phyloP scores from a whole-genome alignment of 2,113 vertebrate genomes.

The Isichthys henryi region DNA sequence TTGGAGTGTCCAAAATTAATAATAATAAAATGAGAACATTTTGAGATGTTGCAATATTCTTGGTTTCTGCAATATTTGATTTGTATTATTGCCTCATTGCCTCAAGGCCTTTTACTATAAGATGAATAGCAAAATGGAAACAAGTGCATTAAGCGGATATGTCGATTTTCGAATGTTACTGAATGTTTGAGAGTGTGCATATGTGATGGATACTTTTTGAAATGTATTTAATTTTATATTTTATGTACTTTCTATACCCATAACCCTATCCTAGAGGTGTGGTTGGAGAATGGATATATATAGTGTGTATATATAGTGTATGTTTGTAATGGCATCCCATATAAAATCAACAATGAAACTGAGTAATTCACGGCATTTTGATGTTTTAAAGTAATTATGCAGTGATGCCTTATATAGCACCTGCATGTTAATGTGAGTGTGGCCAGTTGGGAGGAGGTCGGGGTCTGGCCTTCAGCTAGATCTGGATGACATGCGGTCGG shows the following conservation, averaged over 20 bases:
- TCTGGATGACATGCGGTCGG: constrained; percentile 36
- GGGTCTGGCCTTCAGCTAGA: constrained; percentile 31
- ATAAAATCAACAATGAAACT: background rate
- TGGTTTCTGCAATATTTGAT: background rate
- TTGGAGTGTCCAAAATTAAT: background rate
- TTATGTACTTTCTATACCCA: background rate
- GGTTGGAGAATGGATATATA: background rate
- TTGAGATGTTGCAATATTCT: background rate
- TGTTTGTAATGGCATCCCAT: background rate
- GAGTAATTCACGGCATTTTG: background rate
- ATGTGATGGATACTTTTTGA: background rate
- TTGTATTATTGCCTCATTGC: background rate
- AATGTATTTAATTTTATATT: background rate
- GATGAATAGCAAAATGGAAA: background rate
- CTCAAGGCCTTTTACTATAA: background rate
- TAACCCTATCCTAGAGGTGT: background rate
- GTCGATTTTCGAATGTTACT: background rate
- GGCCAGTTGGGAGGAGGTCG: constrained; percentile 40
- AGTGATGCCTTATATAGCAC: background rate
- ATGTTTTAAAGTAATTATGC: background rate
- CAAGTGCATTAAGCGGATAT: background rate
- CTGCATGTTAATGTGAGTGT: constrained; percentile 23
- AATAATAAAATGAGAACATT: background rate
- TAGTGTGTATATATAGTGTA: no score
- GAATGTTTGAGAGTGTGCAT: background rate